A percentile compares a stretch with the other conserved stretches of the same genome.
Conservation (phyloP, 2,797 vertebrate genomes). For the Acanthornis magna region DNA sequence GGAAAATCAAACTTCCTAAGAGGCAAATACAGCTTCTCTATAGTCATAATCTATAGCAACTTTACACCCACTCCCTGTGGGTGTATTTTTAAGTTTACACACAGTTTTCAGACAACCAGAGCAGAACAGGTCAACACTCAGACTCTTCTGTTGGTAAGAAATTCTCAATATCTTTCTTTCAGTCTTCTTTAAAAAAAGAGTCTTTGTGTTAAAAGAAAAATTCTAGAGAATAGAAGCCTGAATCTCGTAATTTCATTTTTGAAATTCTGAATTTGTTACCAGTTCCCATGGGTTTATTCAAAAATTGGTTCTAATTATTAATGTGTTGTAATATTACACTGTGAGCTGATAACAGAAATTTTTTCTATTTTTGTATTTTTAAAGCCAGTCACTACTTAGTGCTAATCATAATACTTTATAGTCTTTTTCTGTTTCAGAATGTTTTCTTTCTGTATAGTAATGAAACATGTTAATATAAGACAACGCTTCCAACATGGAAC, state of each 20-base stretch:
- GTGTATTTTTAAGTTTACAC: neutral
- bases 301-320: neutral
- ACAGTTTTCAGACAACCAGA: neutral
- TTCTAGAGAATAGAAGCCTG: neutral
- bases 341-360: neutral
- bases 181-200: neutral
- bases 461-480: neutral
- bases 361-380: neutral
- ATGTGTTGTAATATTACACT: neutral
- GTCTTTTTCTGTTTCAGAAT: neutral
- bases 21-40: neutral
- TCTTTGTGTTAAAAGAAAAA: neutral
- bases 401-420: neutral
- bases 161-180: neutral
- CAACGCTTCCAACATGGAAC: neutral
- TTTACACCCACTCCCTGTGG: neutral
- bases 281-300: neutral
- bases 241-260: neutral
- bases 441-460: neutral
- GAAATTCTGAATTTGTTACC: neutral
- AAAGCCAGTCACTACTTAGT: neutral
- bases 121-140: neutral
- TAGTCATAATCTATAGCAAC: neutral
- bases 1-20: neutral
- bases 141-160: neutral